These are phyloP conservation scores for Nansenia antarctica DNA, from an alignment of 2,113 vertebrate species.

Conservation along the genomic window DNA sequence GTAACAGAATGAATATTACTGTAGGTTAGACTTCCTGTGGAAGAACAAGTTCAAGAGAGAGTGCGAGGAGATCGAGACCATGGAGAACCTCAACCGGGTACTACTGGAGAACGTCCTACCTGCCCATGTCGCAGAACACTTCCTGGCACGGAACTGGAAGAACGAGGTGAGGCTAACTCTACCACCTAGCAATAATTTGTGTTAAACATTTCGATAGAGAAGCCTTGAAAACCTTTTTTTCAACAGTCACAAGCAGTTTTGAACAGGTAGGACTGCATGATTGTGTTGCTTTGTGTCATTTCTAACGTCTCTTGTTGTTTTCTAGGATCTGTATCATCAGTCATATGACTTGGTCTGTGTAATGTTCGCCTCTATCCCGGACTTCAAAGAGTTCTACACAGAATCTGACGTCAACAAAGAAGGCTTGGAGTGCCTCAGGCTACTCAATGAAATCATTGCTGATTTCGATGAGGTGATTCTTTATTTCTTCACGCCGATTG, in stretches of 20 bases:
- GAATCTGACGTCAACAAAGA: conserved; percentile 99
- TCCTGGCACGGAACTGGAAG: conserved; percentile 95
- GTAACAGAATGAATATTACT: conserved; percentile 99
- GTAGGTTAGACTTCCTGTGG: conserved; percentile 99
- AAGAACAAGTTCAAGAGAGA: conserved; percentile 99
- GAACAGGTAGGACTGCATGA: too few species aligned
- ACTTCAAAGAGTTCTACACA: conserved; percentile 98
- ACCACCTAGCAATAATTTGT: too few species aligned
- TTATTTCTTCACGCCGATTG: too few species aligned
- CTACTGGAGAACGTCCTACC: conserved; percentile 96
- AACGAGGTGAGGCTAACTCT: conserved; percentile 92
- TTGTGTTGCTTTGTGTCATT: conserved; percentile 3
- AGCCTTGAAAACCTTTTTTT: too few species aligned
- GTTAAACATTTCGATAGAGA: too few species aligned
- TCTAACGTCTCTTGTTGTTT: too few species aligned
- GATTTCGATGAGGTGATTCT: conserved; percentile 96
- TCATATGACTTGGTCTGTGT: conserved; percentile 96
- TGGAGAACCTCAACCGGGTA: conserved; percentile 97
- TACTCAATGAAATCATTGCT: conserved; percentile 96
- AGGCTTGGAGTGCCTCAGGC: conserved; percentile 94
- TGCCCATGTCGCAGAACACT: conserved; percentile 96
- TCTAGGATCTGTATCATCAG: conserved; percentile 94
- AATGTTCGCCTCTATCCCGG: conserved; percentile 98
- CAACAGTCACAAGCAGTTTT: too few species aligned
- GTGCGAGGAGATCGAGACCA: conserved; percentile 98